Evolutionary conservation across 2,888 invertebrate species (phyloP), one percentile per base, ranked within the genome.

Genomic region (Thecocarcelia acutangulata): DNA sequence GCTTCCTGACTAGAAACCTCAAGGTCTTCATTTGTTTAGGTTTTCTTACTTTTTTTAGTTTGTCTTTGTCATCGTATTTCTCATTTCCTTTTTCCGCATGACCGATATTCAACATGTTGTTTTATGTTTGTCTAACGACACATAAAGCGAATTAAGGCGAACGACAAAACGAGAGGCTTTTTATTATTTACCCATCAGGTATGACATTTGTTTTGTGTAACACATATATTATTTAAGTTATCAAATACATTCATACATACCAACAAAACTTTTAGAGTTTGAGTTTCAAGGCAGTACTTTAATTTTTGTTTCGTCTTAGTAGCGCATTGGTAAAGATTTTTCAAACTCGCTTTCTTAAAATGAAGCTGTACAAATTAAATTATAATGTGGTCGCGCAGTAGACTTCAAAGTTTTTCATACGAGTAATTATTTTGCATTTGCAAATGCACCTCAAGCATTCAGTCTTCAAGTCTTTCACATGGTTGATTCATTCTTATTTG

Each of bases 61-160:
- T 12, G 6, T 37, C 28, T 63, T 40, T 74, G 54, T 48, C 17
- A 58, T 28, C 11, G 24, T 28, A 83, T 82, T 85, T 76, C 73
- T 69, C 75, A 64, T 85, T 84, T 84, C 80, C 78, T 84, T 85
- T 85, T 84, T 84, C 84, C 84, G 86, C 87, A 85, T 87, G 87
- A 86, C 81, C 85, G 83, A 75, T 75, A 84, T 84, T 83, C 85
- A 83, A 85, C 75, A 85, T 84, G 85, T 86, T 63, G 76, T 75
- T 80, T 56, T 56, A 44, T 63, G 12, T 75, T 68, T 64, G 56
- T 17, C 48, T 44, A 59, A 59, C 42, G 50, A 52, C 52, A 72
- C 59, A 73, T 44, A 54, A 44, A 75, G 15, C 3, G 21, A 24
- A 42, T 59, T 12, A 58, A 42, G 50, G 12, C 40, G 8, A 66